Evolutionary conservation across 2,113 vertebrate species (phyloP), one percentile per base, ranked within the genome.

Genomic region (Pterophyllum scalare): DNA sequence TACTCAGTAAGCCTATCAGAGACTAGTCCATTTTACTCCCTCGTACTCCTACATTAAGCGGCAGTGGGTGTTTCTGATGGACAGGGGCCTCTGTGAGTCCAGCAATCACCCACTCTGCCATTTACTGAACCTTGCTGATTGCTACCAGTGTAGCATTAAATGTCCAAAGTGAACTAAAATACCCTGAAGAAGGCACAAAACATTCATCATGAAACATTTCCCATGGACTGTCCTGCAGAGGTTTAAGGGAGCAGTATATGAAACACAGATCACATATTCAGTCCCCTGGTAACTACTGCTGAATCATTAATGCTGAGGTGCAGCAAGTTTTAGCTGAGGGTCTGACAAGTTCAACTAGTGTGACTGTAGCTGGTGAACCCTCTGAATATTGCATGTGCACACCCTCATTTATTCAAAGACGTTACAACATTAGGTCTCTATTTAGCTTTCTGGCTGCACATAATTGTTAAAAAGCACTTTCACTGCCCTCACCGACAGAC

Each of bases 301-400:
- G 77, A 79, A 90, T 90, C 57, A 59, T 86, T 83, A 19, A 82
- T 77, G 82, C 54, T 2, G 54, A 31, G 54, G 57, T 46, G 43
- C 43, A 14, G 43, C 14, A 15, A 14, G 43, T 46, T 46, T 46
- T 12, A 46, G 14, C 43, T 46, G 43, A 46, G 14, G 43, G 72
- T 59, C 64, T 12, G 5, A 13, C 22, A 3, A 22, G 59, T 75
- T 65, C 54, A 26, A 10, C 19, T 6, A 7, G 56, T 40, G 72
- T 20, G 84, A 57, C 80, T 20, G 62, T 62, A 75, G 75, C 17
- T 49, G 6, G 43, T 77, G 79, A 85, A 70, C 84, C 78, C 76
- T 81, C 57, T 87, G 52, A 83, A 87, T 83, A 67, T 82, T 88
- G 38, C 62, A 83, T 75, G 77, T 75, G 61, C 62, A 43, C 2